Percentiles rank a stretch among this genome's conserved stretches.
These are phyloP conservation scores for Caenorhabditis plicata DNA, from an alignment of 2,888 invertebrate species.

Conservation along the genomic window DNA sequence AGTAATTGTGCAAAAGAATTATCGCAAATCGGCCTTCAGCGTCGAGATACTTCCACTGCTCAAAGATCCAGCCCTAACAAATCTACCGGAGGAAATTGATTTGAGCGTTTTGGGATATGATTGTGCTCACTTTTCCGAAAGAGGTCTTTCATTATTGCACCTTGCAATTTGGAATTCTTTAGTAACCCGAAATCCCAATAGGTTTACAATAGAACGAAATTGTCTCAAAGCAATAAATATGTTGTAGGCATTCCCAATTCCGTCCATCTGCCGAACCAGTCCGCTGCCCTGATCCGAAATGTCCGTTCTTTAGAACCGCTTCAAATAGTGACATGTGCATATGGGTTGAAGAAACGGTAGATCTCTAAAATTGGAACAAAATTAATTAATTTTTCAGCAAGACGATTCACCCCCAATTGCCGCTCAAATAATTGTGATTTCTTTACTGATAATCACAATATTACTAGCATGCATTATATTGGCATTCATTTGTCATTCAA, in stretches of 20 bases:
- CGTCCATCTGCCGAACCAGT: constrained; percentile 25
- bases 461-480: constrained; percentile 22
- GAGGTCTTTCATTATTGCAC: constrained; percentile 47
- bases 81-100: constrained; percentile 42
- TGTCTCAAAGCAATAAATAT: background rate
- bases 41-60: constrained; percentile 48
- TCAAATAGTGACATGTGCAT: constrained; percentile 46
- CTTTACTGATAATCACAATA: constrained; percentile 23
- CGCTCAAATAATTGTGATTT: constrained; percentile 27
- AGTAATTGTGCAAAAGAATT: constrained; percentile 46
- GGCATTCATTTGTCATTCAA: constrained; percentile 23
- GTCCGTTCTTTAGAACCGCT: constrained; percentile 47
- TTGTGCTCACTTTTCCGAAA: constrained; percentile 50
- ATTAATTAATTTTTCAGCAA: constrained; percentile 10
- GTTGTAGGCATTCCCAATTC: constrained; percentile 23
- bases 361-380: background rate
- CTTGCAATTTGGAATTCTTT: constrained; percentile 41
- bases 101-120: constrained; percentile 48
- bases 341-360: constrained; percentile 36
- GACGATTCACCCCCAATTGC: constrained; percentile 5
- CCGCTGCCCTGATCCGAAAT: constrained; percentile 45
- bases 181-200: constrained; percentile 32
- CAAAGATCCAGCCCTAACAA: constrained; percentile 39
- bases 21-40: constrained; percentile 35
- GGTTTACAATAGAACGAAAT: constrained; percentile 1